These are phyloP conservation scores for Vanessa atalanta DNA, from an alignment of 1,140 invertebrate genomes.

Conservation along the genomic window DNA sequence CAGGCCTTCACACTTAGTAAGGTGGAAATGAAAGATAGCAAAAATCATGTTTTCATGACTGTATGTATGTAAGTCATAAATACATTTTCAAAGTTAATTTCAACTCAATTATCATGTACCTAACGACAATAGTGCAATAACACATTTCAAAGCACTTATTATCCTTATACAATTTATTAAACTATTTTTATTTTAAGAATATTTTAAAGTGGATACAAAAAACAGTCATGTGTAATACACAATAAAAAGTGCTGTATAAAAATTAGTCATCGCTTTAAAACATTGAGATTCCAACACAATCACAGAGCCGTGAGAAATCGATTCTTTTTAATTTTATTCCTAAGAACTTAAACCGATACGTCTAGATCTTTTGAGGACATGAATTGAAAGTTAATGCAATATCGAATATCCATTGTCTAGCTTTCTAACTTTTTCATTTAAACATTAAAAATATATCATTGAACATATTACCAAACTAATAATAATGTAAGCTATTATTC, in stretches of 20 bases:
- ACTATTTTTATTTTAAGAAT: neutral
- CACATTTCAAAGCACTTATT: neutral
- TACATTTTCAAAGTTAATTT: no score
- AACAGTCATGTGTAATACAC: conserved; percentile 8
- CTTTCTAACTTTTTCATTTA: neutral
- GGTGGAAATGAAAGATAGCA: neutral
- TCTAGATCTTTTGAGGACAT: conserved; percentile 5
- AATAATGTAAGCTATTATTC: no score
- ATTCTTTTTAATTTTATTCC: conserved; percentile 18
- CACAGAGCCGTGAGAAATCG: conserved; percentile 25
- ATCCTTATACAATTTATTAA: neutral
- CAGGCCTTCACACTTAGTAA: neutral
- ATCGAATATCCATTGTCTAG: neutral
- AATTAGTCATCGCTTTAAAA: conserved; percentile 31
- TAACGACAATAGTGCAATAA: no score
- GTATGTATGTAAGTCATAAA: neutral
- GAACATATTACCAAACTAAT: no score
- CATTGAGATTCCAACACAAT: conserved; percentile 20
- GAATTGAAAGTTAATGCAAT: conserved; percentile 3
- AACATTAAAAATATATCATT: no score
- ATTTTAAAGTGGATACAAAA: neutral
- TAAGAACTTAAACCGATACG: conserved; percentile 8
- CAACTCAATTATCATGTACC: no score
- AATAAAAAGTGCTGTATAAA: conserved; percentile 19
- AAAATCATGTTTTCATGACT: neutral